Conservation (phyloP, 2,113 vertebrate genomes). For the Bubo bubo region DNA sequence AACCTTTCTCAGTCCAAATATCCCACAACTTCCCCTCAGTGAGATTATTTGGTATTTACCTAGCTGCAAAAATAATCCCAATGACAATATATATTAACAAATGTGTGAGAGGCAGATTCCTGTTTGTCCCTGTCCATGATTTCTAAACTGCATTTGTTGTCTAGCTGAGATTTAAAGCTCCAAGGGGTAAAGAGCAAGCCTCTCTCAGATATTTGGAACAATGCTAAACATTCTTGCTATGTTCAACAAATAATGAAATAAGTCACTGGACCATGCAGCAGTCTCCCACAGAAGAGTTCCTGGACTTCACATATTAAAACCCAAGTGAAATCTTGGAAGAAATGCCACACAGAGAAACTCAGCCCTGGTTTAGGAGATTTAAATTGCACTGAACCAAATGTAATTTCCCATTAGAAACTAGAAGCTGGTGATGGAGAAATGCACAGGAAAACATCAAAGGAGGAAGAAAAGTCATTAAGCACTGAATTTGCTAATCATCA, state of each 20-base stretch:
- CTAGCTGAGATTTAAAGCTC: background rate
- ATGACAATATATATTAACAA: background rate
- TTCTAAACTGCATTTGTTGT: background rate
- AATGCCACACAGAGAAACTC: background rate
- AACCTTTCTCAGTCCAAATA: background rate
- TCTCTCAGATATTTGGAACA: background rate
- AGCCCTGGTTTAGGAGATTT: background rate
- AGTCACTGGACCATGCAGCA: background rate
- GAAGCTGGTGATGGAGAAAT: background rate
- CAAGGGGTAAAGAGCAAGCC: background rate
- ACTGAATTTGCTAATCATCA: conserved; percentile 21
- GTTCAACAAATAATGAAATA: background rate
- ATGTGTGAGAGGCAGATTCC: background rate
- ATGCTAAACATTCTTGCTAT: background rate
- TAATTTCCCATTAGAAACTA: conserved; percentile 6
- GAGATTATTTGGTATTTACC: background rate
- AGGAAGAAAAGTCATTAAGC: conserved; percentile 41
- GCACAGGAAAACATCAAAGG: conserved; percentile 7
- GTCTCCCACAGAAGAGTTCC: background rate
- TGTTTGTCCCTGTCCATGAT: background rate
- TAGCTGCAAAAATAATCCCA: background rate
- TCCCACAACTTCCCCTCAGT: background rate
- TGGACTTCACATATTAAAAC: background rate
- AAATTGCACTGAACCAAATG: conserved; percentile 4
- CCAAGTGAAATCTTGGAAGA: background rate